phyloP scores from a whole-genome alignment of 2,888 invertebrate species.

The Carabus problematicus region DNA sequence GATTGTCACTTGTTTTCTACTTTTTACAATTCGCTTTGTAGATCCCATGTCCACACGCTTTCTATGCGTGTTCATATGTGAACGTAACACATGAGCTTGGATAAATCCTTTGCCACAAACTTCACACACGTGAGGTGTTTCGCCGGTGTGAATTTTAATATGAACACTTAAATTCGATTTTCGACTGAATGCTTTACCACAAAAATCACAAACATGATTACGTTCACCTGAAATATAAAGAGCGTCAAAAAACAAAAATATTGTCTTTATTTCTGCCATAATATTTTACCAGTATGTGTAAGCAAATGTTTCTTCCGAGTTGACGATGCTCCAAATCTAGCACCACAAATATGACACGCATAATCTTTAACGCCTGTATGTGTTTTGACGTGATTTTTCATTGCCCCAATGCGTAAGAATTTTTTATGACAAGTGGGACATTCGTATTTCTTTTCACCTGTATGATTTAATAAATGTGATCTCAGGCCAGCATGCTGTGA shows the following conservation, averaged over 20 bases:
- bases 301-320: slow-evolving; percentile 56
- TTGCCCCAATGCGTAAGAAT: slow-evolving; percentile 43
- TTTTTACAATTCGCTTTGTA: not conserved
- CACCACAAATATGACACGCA: slow-evolving; percentile 56
- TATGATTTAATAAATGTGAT: slow-evolving; percentile 57
- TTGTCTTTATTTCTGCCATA: not conserved
- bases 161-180: slow-evolving; percentile 63
- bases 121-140: slow-evolving; percentile 62
- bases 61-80: slow-evolving; percentile 61
- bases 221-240: slow-evolving; percentile 44
- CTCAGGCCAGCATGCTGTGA: slow-evolving; percentile 65
- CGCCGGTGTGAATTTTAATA: slow-evolving; percentile 63
- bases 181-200: slow-evolving; percentile 65
- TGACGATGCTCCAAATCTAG: slow-evolving; percentile 55
- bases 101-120: slow-evolving; percentile 65
- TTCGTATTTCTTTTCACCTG: slow-evolving; percentile 54
- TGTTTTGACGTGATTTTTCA: slow-evolving; percentile 53
- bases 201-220: slow-evolving; percentile 57
- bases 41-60: not conserved
- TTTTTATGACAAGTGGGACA: slow-evolving; percentile 56
- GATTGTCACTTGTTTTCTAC: not conserved
- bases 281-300: slow-evolving; percentile 50
- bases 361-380: slow-evolving; percentile 56
- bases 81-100: slow-evolving; percentile 62
- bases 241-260: too few relatives aligned